Percentiles rank a stretch among this genome's conserved stretches.
Evolutionary conservation across 2,113 vertebrate species (phyloP).

Genomic region (Corvus moneduloides): DNA sequence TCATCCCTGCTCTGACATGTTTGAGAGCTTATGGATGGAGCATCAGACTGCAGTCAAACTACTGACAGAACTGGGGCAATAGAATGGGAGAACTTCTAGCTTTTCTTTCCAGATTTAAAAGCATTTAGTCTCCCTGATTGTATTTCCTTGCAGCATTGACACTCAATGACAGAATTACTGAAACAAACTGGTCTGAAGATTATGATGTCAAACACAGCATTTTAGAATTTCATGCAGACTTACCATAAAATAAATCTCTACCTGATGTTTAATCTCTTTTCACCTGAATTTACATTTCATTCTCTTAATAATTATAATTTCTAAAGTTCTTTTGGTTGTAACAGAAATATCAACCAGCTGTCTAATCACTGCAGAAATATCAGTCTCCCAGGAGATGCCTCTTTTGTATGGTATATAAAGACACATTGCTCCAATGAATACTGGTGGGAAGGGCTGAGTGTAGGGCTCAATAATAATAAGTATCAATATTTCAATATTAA

Average conservation of each 20-base stretch:
- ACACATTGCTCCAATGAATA: background rate
- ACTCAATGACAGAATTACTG: background rate
- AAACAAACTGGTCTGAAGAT: background rate
- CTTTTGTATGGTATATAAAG: background rate
- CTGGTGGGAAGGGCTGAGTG: background rate
- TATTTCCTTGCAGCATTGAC: background rate
- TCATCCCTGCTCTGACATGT: background rate
- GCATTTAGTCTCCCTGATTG: background rate
- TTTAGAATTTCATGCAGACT: background rate
- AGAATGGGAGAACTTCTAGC: background rate
- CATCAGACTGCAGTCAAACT: background rate
- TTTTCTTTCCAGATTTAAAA: conserved; percentile 1
- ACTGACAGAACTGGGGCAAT: background rate
- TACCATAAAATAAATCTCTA: background rate
- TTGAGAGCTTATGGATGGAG: background rate
- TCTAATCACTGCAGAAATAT: background rate
- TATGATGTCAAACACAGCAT: background rate
- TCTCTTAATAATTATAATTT: background rate
- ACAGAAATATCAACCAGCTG: background rate
- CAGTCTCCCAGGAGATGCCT: background rate
- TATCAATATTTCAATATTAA: background rate
- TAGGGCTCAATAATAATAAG: background rate
- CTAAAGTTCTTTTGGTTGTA: background rate
- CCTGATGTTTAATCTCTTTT: background rate
- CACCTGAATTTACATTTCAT: background rate